Evolutionary conservation across 2,888 invertebrate species (phyloP).

Genomic region (Cephus runcator): DNA sequence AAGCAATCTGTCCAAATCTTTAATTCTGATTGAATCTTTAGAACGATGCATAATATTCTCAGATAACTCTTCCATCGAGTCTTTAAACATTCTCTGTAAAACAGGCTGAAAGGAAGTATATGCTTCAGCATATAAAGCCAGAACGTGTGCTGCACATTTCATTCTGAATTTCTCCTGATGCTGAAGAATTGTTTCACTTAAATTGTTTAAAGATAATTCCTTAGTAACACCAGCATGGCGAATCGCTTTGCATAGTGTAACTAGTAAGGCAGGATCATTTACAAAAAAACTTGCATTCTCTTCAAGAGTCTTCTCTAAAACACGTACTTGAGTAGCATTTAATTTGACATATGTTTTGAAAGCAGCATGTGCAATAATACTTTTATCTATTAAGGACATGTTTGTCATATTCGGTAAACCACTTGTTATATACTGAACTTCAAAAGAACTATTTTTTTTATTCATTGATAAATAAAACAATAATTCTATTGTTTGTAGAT

Average conservation of each 20-base stretch:
- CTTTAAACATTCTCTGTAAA: conserved; percentile 47
- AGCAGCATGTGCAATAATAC: conserved; percentile 25
- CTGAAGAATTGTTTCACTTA: conserved; percentile 59
- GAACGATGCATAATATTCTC: conserved; percentile 36
- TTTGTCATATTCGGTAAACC: conserved; percentile 27
- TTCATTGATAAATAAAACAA: conserved; percentile 27
- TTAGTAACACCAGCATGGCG: conserved; percentile 59
- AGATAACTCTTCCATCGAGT: conserved; percentile 46
- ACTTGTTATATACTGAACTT: conserved; percentile 16
- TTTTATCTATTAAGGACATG: conserved; percentile 29
- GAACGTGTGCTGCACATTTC: conserved; percentile 59
- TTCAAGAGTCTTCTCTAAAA: conserved; percentile 46
- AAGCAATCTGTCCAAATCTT: conserved; percentile 66
- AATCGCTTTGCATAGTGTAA: conserved; percentile 64
- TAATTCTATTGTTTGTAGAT: conserved; percentile 26
- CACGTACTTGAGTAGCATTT: conserved; percentile 7
- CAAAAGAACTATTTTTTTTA: conserved; percentile 8
- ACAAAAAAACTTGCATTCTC: conserved; percentile 55
- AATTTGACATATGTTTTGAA: conserved; percentile 29
- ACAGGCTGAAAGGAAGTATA: conserved; percentile 57
- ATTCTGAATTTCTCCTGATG: conserved; percentile 58
- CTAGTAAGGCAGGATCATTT: conserved; percentile 59
- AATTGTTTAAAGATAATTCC: conserved; percentile 58
- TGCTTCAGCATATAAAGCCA: conserved; percentile 63
- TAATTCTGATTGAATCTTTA: conserved; percentile 47